phyloP scores from a whole-genome alignment of 2,113 vertebrate species.

The Hymenochirus boettgeri region DNA sequence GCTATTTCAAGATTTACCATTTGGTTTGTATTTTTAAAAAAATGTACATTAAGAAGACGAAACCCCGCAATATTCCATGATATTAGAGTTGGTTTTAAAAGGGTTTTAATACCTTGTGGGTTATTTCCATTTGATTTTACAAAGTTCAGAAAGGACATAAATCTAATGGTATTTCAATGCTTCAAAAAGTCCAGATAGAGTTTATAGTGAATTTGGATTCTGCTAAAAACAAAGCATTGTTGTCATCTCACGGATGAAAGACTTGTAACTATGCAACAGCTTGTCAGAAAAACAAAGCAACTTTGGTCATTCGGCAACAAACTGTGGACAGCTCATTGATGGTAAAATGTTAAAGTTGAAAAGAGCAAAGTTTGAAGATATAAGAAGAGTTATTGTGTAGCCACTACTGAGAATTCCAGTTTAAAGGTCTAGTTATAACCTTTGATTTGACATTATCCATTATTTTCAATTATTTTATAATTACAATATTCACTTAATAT shows the following conservation, averaged over 20 bases:
- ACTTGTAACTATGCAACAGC: constrained; percentile 2
- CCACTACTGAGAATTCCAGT: neutral
- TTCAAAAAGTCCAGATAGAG: neutral
- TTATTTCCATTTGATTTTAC: neutral
- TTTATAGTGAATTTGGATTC: neutral
- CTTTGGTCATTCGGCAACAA: constrained; percentile 18
- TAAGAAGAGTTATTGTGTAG: constrained; percentile 1
- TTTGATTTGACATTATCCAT: neutral
- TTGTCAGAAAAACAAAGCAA: constrained; percentile 2
- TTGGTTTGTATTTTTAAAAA: too few species aligned
- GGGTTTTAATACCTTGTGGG: neutral
- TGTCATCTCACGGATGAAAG: constrained; percentile 1
- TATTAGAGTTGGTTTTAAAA: too few species aligned
- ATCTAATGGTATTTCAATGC: neutral
- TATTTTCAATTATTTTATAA: too few species aligned
- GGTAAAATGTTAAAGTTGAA: neutral
- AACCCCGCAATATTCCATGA: too few species aligned
- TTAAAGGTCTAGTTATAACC: neutral
- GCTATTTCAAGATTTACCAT: too few species aligned
- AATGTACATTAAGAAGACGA: too few species aligned
- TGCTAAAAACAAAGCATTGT: constrained; percentile 16
- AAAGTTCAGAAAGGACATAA: neutral
- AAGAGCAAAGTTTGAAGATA: constrained; percentile 1
- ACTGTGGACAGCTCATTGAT: constrained; percentile 1
- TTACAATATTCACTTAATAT: too few species aligned